Evolutionary conservation across 2,797 vertebrate species (phyloP), one percentile per base, ranked within the genome.

Genomic region (Borostomias antarcticus): DNA sequence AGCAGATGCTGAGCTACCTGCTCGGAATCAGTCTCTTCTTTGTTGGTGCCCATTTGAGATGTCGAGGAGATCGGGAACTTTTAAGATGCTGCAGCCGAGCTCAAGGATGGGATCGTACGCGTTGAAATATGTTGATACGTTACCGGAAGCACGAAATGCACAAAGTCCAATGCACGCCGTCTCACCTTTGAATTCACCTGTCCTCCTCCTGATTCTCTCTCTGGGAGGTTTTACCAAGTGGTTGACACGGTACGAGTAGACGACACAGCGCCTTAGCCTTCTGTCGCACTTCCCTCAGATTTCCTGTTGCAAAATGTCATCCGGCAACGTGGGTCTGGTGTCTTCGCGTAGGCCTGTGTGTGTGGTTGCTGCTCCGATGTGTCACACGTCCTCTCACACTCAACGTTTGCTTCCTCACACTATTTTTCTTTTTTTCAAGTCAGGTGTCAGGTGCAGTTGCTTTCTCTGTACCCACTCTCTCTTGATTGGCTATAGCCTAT

Each of bases 11-110:
- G 64, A 53, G 70, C 58, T 21, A 63, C 67, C 37, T 70, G 45
- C 62, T 91, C 91, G 4, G 72, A 9, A 50, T 88, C 85, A 1
- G 83, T 78, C 72, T 92, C 90, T 50, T 91, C 90, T 50, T 91
- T 76, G 62, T 76, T 87, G 0, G 77, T 91, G 37, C 89, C 92
- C 93, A 94, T 93, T 69, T 84, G 58, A 21, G 30, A 48, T 19
- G 30, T 60, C n/a, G n/a, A n/a, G n/a, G 11, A 17, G 52, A 35
- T 21, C 6, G 66, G 58, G 40, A 8, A 29, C 11, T 45, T 33
- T 51, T n/a, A 43, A 13, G 48, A 28, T 4, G 19, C 29, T 8
- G 7, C 6, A 8, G 4, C 33, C 45, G 29, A 33, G 47, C n/a
- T 73, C 5, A 73, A 63, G 33, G 21, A 51, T 17, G n/a, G 58